Base-by-base conservation (phyloP, 1,140 invertebrate species). In the Oryctes rhinoceros region DNA sequence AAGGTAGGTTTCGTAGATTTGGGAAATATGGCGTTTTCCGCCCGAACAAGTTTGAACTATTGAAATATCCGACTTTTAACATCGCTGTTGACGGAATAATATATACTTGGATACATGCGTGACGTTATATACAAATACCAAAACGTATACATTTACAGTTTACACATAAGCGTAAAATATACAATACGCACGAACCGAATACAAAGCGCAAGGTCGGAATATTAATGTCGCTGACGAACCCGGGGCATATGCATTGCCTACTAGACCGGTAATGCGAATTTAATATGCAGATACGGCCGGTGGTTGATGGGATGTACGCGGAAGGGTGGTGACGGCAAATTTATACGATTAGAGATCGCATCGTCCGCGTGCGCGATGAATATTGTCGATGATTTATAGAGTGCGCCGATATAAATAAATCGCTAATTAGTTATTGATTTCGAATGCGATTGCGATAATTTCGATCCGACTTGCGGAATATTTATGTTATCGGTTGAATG, bases 311-410 rank as follows among this genome's bases (percentile, higher is more conserved):
- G 15, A 18, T 18, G 18, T 18, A 59, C n/a, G 53, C 53, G 18
- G 6, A 18, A 18, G 53, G 53, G 18, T 18, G 18, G 53, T 18
- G 53, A 59, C 15, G 6, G 53, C 53, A n/a, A 59, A 59, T 59
- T 59, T 59, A 59, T 59, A 59, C n/a, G 53, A 59, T 59, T 59
- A 59, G 53, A 59, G 53, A 59, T 59, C 53, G 53, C 53, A n/a
- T 59, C 53, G 53, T 59, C 53, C 18, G 53, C 53, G 15, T 59
- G 18, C 53, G 53, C 53, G 53, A 59, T 59, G 53, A n/a, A 59
- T 59, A 59, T 59, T 59, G n/a, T 59, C 4, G n/a, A 59, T 59
- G 53, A 59, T 59, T 59, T 59, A 59, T 59, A 59, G 53, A 59
- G 13, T 59, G 18, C 53, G 5, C 15, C 3, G 15, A 59, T 18